Conservation (phyloP, 2,888 invertebrate genomes). For the Notocelia uddmanniana region DNA sequence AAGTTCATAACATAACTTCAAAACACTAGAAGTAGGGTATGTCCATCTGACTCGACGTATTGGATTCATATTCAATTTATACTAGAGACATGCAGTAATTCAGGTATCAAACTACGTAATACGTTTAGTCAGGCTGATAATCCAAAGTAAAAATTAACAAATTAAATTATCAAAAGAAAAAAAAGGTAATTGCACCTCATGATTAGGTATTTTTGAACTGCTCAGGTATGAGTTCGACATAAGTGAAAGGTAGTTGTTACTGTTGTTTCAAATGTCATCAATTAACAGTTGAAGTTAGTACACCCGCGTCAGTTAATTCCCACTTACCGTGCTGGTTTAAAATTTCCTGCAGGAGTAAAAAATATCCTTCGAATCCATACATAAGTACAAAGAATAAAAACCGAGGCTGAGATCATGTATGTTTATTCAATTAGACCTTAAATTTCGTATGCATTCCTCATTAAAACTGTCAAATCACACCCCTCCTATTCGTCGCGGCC, state of each 20-base stretch:
- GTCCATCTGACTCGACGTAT: not conserved
- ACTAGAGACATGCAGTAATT: not conserved
- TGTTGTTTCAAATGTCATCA: too few relatives aligned
- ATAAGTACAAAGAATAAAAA: not conserved
- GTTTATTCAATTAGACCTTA: conserved; percentile 16
- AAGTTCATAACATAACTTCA: not conserved
- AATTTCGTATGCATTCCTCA: conserved; percentile 32
- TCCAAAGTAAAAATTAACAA: not conserved
- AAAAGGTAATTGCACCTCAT: too few relatives aligned
- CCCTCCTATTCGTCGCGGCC: conserved; percentile 64
- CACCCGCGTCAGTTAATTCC: not conserved
- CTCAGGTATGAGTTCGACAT: too few relatives aligned
- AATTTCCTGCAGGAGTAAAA: not conserved
- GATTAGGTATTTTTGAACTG: too few relatives aligned
- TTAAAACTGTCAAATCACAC: conserved; percentile 68
- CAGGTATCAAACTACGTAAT: not conserved
- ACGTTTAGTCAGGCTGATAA: not conserved
- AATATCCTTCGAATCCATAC: not conserved
- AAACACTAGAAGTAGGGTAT: too few relatives aligned
- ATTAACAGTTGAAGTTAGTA: not conserved
- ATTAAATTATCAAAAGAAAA: too few relatives aligned
- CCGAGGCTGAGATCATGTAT: not conserved
- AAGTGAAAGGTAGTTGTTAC: too few relatives aligned
- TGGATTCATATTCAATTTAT: not conserved
- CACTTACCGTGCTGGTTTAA: not conserved